Evolutionary conservation across 2,113 vertebrate genomes (phyloP).

Genomic region (Panthera tigris): DNA sequence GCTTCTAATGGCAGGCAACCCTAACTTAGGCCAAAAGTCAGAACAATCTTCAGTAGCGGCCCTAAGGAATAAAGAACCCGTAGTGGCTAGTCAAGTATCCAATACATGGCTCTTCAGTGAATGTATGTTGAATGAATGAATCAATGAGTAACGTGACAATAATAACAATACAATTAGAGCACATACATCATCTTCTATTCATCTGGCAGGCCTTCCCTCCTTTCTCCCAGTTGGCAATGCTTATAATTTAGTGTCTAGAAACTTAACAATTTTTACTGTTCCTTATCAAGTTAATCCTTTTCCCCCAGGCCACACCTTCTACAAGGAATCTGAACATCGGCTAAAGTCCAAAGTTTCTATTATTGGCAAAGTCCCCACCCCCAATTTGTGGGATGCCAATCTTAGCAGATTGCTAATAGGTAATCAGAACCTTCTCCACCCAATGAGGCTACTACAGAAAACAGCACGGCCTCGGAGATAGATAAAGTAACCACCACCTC

Average conservation of each 20-base stretch:
- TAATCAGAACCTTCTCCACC: slow-evolving; percentile 64
- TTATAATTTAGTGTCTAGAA: slow-evolving; percentile 45
- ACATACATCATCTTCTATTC: not conserved
- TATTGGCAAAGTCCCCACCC: slow-evolving; percentile 49
- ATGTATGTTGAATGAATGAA: not conserved
- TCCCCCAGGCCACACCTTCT: slow-evolving; percentile 15
- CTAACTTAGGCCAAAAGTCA: not conserved
- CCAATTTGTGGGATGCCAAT: not conserved
- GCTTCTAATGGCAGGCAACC: slow-evolving; percentile 14
- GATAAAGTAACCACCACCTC: slow-evolving; percentile 5
- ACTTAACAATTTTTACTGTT: slow-evolving; percentile 28
- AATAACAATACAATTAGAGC: not conserved
- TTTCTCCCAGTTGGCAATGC: slow-evolving; percentile 2
- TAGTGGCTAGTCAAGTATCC: not conserved
- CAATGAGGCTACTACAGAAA: slow-evolving; percentile 30
- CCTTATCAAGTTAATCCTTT: slow-evolving; percentile 58
- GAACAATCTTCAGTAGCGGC: not conserved
- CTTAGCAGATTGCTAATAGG: slow-evolving; percentile 46
- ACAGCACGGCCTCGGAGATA: slow-evolving; percentile 56
- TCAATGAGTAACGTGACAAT: not conserved
- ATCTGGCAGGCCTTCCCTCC: not conserved
- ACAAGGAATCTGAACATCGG: slow-evolving; percentile 37
- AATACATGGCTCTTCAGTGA: not conserved
- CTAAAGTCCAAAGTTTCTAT: slow-evolving; percentile 71
- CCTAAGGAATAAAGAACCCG: not conserved